These are phyloP conservation scores for Misgurnus mizolepis DNA, from an alignment of 2,113 vertebrate species.

Conservation along the genomic window DNA sequence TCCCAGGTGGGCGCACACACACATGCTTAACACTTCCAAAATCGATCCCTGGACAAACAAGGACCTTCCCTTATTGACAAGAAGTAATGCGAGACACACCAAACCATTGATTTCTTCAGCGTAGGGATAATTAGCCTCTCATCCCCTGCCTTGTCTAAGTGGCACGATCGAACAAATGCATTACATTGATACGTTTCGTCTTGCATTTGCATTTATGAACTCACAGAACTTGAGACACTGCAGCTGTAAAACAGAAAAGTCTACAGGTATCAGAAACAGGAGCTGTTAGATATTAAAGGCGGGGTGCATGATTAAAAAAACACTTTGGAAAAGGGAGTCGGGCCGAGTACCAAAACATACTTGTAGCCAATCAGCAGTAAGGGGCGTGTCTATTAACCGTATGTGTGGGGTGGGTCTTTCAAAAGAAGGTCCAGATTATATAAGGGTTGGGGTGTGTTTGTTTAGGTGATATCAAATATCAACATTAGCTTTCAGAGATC, in stretches of 20 bases:
- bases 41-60: conserved; percentile 59
- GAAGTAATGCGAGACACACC: conserved; percentile 63
- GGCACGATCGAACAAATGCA: conserved; percentile 46
- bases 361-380: too few relatives aligned
- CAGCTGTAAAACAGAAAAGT: background rate
- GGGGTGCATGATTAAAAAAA: too few relatives aligned
- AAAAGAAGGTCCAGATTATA: too few relatives aligned
- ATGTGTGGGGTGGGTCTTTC: too few relatives aligned
- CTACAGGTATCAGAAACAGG: background rate
- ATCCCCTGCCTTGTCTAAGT: conserved; percentile 40
- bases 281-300: too few relatives aligned
- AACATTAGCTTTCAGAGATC: too few relatives aligned
- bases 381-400: too few relatives aligned
- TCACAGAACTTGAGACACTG: conserved; percentile 9
- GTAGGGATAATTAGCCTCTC: conserved; percentile 60
- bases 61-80: conserved; percentile 62
- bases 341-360: too few relatives aligned
- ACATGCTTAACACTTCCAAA: conserved; percentile 20
- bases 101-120: conserved; percentile 61
- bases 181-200: conserved; percentile 44
- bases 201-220: conserved; percentile 45
- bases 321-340: too few relatives aligned
- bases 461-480: too few relatives aligned
- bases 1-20: conserved; percentile 82
- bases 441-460: too few relatives aligned